Base-by-base conservation (phyloP, 2,888 invertebrate genomes). In the Nymphalis polychloros region DNA sequence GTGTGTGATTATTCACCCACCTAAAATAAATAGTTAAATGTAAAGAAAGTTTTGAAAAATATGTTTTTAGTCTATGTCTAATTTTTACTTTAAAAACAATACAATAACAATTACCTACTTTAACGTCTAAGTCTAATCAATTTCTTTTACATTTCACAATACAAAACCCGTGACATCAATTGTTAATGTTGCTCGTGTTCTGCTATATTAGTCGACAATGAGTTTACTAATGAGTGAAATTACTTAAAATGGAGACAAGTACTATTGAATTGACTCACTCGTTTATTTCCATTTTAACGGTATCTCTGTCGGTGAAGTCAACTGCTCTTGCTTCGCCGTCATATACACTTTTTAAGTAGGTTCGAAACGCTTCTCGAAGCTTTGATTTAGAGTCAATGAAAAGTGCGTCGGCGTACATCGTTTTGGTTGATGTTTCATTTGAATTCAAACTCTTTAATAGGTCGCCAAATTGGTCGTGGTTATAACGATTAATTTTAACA, bases 1-100 rank as follows among this genome's bases (percentile, higher is more conserved):
- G 87, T 0, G 96, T 96, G 69, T 93, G 91, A 35, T 90, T 84
- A 5, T 86, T 88, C 3, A 96, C 95, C 96, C 96, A 96, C 50
- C 93, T 93, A 79, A 69, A 88, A 85, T 19, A 2, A 41, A 13
- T 13, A 10, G 0, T 41, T 13, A 41, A 10, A 41, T 41, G 41
- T 41, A 13, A 41, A 41, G 41, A 41, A 41, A 41, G 13, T 41
- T 41, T 41, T 41, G 3, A 41, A 41, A 13, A 41, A 3, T 13
- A 41, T 10, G 41, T 41, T 13, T 41, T 41, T 13, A 13, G 41
- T 41, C 41, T 13, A 13, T 10, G 41, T 41, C 10, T 13, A 41
- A 41, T 41, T 13, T 41, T 13, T 41, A 13, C 2, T 13, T 13
- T 41, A 4, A 41, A 41, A 41, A 41, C 41, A 41, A 41, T 41